Evolutionary conservation across 64 coral and sea anemone species (phyloP), one percentile per base, ranked within the genome.

Genomic region (Stylophora pistillata): DNA sequence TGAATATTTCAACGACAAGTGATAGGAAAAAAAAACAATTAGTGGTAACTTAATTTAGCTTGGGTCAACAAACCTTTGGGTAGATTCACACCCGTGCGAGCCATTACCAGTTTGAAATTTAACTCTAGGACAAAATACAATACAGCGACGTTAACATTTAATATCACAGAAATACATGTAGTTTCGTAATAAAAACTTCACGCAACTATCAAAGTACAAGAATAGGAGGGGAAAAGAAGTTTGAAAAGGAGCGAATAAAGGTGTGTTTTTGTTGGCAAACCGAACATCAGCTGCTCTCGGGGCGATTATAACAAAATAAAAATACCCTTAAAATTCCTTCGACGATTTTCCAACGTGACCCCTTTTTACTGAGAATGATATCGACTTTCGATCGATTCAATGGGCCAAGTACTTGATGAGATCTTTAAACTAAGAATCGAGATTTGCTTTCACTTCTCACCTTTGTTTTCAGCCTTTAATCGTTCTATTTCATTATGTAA

Each of bases 401-500:
- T 18, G 17, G 13, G 13, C 1, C 58, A 18, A 2, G 17, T 15
- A 60, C 13, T 2, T 60, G 58, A 60, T 60, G 13, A 60, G 58
- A 13, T 47, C 37, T 47, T 4, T 47, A 47, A 47, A 47, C 37
- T 47, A 47, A 60, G 17, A 60, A 60, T 18, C 58, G 58, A 60
- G 17, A 15, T 13, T 60, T 60, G 58, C 17, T 60, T 60, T 60
- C 58, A 12, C 2, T 60, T 14, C 92, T 85, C 81, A 98, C 95
- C 95, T 91, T 98, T 98, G 85, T 98, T 98, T 94, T 98, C 92
- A 27, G 76, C 76, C 81, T 98, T 98, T 76, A 98, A 91, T 78
- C 73, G 94, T 94, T 98, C 95, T 72, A 98, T 94, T 91, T 96
- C 95, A 17, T 27, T 78, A 30, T 96, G 95, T 83, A 96, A 71